These are phyloP conservation scores for Drosophila ironensis DNA, from an alignment of 1,140 invertebrate genomes.

Conservation along the genomic window DNA sequence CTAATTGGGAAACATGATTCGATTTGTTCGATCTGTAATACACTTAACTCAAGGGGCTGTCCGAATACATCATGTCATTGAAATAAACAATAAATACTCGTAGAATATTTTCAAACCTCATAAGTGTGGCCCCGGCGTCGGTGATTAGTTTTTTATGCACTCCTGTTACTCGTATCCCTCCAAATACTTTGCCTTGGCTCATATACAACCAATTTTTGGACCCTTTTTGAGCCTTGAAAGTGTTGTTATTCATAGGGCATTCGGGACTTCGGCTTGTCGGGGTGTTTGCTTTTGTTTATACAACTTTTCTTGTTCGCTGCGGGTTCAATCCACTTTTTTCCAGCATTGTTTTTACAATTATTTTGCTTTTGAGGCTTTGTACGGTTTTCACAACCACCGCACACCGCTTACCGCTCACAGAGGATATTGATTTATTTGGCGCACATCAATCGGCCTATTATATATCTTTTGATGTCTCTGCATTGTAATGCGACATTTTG, in stretches of 20 bases:
- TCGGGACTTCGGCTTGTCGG: background rate
- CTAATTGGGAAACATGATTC: conserved; percentile 41
- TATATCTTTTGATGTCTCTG: conserved; percentile 5
- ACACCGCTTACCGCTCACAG: too few species aligned
- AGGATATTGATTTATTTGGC: conserved; percentile 28
- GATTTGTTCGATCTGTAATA: conserved; percentile 19
- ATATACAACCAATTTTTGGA: too few species aligned
- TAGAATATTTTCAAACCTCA: too few species aligned
- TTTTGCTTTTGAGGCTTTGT: too few species aligned
- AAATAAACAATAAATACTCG: too few species aligned
- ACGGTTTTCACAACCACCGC: background rate
- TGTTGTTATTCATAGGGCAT: too few species aligned
- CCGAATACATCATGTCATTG: background rate
- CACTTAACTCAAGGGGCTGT: background rate
- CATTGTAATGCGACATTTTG: conserved; percentile 47
- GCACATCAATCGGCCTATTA: conserved; percentile 10
- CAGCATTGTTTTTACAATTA: conserved; percentile 12
- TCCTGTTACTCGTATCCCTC: too few species aligned
- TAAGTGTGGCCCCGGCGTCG: too few species aligned
- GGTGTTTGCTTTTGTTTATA: background rate
- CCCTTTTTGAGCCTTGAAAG: too few species aligned
- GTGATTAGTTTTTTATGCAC: too few species aligned
- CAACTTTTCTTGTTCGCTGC: background rate
- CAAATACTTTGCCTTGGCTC: too few species aligned
- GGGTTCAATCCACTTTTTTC: background rate